Evolutionary conservation across 2,113 vertebrate species (phyloP).

Genomic region (Bubo scandiacus): DNA sequence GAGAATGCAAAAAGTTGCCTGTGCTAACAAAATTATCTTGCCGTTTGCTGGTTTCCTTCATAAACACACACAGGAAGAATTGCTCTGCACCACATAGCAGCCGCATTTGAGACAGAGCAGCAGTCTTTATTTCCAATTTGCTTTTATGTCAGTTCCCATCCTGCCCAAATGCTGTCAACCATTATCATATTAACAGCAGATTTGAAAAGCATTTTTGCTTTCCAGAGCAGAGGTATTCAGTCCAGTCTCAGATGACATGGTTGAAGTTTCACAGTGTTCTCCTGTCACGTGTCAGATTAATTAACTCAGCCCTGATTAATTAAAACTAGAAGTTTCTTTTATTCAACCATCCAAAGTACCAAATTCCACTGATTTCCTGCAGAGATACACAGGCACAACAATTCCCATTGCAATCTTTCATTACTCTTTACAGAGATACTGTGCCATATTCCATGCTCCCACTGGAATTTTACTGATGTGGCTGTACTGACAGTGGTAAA

Average conservation of each 20-base stretch:
- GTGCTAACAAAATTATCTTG: background rate
- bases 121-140: background rate
- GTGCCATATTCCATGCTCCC: slow-evolving; percentile 5
- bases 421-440: slow-evolving; percentile 26
- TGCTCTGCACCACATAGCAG: background rate
- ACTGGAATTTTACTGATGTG: slow-evolving; percentile 1
- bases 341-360: slow-evolving; percentile 27
- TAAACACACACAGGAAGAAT: background rate
- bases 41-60: background rate
- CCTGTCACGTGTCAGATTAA: background rate
- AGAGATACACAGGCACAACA: slow-evolving; percentile 36
- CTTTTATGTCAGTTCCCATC: background rate
- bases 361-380: slow-evolving; percentile 40
- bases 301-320: slow-evolving; percentile 28
- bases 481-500: background rate
- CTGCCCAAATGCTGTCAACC: background rate
- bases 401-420: slow-evolving; percentile 47
- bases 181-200: background rate
- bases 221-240: background rate
- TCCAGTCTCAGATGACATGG: background rate
- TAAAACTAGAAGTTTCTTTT: slow-evolving; percentile 21
- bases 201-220: background rate
- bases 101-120: background rate
- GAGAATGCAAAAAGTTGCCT: background rate
- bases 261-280: slow-evolving; percentile 14